Evolutionary conservation across 1,140 invertebrate genomes (phyloP).

Genomic region (Drosophila ambigua): DNA sequence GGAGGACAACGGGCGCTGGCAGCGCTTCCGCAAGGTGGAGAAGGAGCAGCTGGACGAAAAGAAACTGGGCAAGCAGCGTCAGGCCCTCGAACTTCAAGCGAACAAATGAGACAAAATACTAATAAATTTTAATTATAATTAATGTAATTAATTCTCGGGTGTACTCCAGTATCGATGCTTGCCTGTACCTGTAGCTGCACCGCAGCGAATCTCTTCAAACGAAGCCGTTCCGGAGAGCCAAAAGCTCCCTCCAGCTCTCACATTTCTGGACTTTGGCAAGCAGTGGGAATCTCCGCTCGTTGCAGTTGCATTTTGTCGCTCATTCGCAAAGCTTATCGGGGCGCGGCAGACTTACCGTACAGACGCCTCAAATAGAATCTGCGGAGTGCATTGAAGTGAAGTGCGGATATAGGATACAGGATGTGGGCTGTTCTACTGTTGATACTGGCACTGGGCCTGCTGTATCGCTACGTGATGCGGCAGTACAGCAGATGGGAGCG

Average conservation of each 20-base stretch:
- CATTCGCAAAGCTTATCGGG: too few relatives aligned
- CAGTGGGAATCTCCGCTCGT: too few relatives aligned
- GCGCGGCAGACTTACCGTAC: too few relatives aligned
- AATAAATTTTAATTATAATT: background rate
- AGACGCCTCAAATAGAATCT: too few relatives aligned
- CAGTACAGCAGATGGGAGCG: constrained; percentile 67
- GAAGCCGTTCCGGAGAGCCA: constrained; percentile 5
- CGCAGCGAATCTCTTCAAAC: constrained; percentile 5
- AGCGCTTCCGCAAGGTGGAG: constrained; percentile 59
- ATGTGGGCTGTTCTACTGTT: constrained; percentile 43
- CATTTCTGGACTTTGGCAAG: too few relatives aligned
- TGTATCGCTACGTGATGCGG: constrained; percentile 37
- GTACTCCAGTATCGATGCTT: too few relatives aligned
- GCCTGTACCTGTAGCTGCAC: background rate
- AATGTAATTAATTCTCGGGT: background rate
- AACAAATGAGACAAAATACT: constrained; percentile 10
- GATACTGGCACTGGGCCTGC: constrained; percentile 8
- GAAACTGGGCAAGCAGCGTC: constrained; percentile 59
- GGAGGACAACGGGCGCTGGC: constrained; percentile 69
- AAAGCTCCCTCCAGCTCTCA: constrained; percentile 32
- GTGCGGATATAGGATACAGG: too few relatives aligned
- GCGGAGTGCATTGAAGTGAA: too few relatives aligned
- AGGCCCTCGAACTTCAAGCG: constrained; percentile 24
- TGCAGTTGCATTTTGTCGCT: too few relatives aligned
- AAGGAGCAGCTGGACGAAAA: constrained; percentile 73